phyloP scores from a whole-genome alignment of 1,140 invertebrate species.

The Drosophila hydei region DNA sequence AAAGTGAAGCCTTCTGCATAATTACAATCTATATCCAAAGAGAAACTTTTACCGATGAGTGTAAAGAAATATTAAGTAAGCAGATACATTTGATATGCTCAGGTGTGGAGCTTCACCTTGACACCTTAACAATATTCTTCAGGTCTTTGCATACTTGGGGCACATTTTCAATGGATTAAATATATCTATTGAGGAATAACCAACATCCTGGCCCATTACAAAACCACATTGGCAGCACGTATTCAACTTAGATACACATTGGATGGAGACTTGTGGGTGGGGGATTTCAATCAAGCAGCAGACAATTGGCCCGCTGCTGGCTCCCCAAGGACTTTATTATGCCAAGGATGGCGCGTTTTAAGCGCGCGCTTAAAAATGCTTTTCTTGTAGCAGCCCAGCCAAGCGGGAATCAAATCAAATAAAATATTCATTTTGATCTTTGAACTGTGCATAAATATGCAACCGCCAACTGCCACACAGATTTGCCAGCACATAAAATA shows the following conservation, averaged over 20 bases:
- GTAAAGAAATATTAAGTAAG: neutral
- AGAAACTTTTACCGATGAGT: too few species aligned
- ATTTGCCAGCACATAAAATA: slow-evolving; percentile 43
- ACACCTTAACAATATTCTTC: neutral
- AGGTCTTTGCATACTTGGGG: slow-evolving; percentile 4
- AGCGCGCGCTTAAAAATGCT: slow-evolving; percentile 72
- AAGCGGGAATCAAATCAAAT: slow-evolving; percentile 73
- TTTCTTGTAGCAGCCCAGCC: slow-evolving; percentile 63
- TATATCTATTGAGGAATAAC: slow-evolving; percentile 7
- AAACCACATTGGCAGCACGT: slow-evolving; percentile 18
- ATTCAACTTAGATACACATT: slow-evolving; percentile 34
- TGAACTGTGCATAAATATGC: slow-evolving; percentile 80
- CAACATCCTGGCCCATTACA: neutral
- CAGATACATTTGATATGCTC: neutral
- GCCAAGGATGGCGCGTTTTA: slow-evolving; percentile 61
- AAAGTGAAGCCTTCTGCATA: too few species aligned
- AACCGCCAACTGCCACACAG: slow-evolving; percentile 43
- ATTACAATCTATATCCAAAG: too few species aligned
- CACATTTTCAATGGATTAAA: slow-evolving; percentile 19
- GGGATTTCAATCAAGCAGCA: slow-evolving; percentile 44
- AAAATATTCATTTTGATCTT: slow-evolving; percentile 81
- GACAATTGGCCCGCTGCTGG: slow-evolving; percentile 63
- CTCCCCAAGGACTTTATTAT: slow-evolving; percentile 73
- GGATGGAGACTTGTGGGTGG: neutral
- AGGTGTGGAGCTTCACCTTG: too few species aligned